A percentile compares a stretch with the other conserved stretches of the same genome.
These are phyloP conservation scores for Entelurus aequoreus DNA, from an alignment of 2,113 vertebrate species.

Conservation along the genomic window DNA sequence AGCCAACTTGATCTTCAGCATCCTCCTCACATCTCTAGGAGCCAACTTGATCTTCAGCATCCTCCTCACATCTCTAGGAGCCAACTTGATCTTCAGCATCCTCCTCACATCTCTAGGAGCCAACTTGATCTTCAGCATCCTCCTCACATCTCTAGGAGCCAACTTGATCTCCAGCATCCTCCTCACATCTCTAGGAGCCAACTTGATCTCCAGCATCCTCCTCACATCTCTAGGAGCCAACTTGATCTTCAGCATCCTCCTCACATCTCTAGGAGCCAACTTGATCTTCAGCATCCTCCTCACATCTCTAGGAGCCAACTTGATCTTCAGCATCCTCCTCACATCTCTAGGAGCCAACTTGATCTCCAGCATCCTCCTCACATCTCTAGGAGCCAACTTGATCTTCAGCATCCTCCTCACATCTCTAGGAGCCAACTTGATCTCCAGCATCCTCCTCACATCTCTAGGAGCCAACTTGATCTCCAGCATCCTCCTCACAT, in stretches of 20 bases:
- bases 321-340: conserved; percentile 4
- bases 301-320: too few species aligned
- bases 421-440: conserved; percentile 7
- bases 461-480: too few species aligned
- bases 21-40: neutral
- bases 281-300: conserved; percentile 19
- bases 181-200: conserved; percentile 1
- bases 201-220: conserved; percentile 19
- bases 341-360: conserved; percentile 4
- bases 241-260: conserved; percentile 3
- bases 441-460: conserved; percentile 20
- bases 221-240: too few species aligned
- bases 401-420: conserved; percentile 2
- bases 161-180: conserved; percentile 5
- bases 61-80: too few species aligned
- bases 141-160: too few species aligned
- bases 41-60: conserved; percentile 16
- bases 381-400: too few species aligned
- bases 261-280: conserved; percentile 4
- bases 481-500: conserved; percentile 2
- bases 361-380: conserved; percentile 20
- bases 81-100: conserved; percentile 7
- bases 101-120: neutral
- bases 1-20: conserved; percentile 10
- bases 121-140: conserved; percentile 18